Percentiles rank a stretch among this genome's conserved stretches.
These are phyloP conservation scores for Ciconia nigra DNA, from an alignment of 2,797 vertebrate genomes.

Conservation along the genomic window DNA sequence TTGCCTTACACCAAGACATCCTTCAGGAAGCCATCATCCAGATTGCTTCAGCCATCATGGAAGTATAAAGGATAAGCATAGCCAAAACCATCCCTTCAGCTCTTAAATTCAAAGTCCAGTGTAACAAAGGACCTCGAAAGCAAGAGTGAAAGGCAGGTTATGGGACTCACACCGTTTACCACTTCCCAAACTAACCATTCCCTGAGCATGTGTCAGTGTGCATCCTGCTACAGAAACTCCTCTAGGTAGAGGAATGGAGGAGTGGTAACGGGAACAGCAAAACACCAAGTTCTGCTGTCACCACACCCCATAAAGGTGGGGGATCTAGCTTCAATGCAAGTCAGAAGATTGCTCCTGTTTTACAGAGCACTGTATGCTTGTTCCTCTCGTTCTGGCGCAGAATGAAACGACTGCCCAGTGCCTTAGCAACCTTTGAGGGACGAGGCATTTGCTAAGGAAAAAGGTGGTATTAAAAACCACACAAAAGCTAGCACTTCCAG, in stretches of 20 bases:
- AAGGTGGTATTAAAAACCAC: background rate
- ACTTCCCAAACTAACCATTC: background rate
- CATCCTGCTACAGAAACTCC: background rate
- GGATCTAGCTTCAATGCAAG: background rate
- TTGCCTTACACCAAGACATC: background rate
- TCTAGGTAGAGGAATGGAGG: background rate
- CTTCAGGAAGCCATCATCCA: background rate
- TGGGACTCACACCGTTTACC: accelerated
- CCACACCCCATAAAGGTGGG: too few relatives aligned
- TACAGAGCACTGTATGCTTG: too few relatives aligned
- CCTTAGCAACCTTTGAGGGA: background rate
- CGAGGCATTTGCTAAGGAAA: background rate
- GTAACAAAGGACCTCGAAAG: background rate
- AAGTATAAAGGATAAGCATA: accelerated
- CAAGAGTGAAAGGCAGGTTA: background rate
- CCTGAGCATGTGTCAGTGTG: accelerated
- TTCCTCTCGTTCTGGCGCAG: background rate
- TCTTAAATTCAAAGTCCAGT: background rate
- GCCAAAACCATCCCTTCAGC: background rate
- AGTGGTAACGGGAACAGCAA: background rate
- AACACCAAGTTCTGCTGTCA: background rate
- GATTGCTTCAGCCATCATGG: background rate
- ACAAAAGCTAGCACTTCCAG: background rate
- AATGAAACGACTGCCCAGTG: background rate
- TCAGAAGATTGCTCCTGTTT: background rate